phyloP scores from a whole-genome alignment of 2,888 invertebrate species.

The Andricus curvator region DNA sequence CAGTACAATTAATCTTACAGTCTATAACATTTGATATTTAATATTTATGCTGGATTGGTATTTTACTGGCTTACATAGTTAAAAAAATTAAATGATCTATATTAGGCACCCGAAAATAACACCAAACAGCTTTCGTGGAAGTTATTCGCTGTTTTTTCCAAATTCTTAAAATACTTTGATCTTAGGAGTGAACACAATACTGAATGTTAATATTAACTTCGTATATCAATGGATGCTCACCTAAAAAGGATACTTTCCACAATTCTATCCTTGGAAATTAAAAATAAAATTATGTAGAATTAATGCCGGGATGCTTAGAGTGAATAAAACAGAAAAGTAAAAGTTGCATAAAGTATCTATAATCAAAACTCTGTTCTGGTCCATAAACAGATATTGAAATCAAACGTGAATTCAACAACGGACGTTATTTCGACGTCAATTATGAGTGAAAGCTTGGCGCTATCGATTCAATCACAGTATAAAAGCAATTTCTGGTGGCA shows the following conservation, averaged over 20 bases:
- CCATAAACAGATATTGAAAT: not conserved
- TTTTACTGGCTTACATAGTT: not conserved
- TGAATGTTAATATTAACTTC: not conserved
- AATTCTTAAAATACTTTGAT: not conserved
- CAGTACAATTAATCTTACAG: not conserved
- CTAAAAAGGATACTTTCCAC: not conserved
- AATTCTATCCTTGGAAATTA: not conserved
- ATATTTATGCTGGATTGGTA: not conserved
- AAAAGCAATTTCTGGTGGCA: not conserved
- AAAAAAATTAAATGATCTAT: not conserved
- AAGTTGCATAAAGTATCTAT: not conserved
- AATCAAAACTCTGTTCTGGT: not conserved
- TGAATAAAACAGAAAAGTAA: not conserved
- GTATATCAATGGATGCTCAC: not conserved
- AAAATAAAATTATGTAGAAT: not conserved
- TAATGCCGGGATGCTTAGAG: not conserved
- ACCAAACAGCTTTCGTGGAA: not conserved
- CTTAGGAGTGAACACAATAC: not conserved
- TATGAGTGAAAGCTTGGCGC: not conserved
- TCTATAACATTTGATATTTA: not conserved
- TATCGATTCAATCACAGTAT: not conserved
- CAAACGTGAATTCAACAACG: not conserved
- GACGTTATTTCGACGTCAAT: not conserved
- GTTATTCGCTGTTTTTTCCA: not conserved
- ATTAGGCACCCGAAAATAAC: not conserved